Evolutionary conservation across 1,140 invertebrate species (phyloP).

Genomic region (Penaeus indicus): DNA sequence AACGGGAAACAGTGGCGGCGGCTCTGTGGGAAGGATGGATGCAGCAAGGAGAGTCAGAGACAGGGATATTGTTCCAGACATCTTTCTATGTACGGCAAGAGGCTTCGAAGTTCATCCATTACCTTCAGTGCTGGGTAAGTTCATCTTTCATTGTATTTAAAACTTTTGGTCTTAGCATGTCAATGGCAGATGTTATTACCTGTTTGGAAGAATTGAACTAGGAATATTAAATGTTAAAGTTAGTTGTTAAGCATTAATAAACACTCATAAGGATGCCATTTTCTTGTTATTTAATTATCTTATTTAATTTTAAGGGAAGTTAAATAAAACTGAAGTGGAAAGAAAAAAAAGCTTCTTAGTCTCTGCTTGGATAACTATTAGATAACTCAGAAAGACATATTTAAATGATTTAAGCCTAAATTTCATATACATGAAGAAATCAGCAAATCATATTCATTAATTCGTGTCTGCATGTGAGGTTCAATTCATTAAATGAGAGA

Average conservation of each 20-base stretch:
- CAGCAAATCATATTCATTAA: no score
- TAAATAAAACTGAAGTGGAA: no score
- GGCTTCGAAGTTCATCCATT: conserved; percentile 72
- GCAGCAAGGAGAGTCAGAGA: conserved; percentile 97
- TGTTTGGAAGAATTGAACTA: not conserved
- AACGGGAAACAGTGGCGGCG: conserved; percentile 99
- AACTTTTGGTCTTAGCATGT: not conserved
- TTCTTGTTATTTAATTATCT: no score
- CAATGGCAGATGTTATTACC: not conserved
- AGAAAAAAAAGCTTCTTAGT: no score
- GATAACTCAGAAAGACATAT: no score
- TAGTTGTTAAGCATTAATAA: no score
- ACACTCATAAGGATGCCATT: no score
- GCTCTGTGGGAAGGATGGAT: conserved; percentile 93
- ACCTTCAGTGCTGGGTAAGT: conserved; percentile 64
- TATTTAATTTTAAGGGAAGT: no score
- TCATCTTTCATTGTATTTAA: not conserved
- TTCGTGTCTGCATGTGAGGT: not conserved
- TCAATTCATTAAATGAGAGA: not conserved
- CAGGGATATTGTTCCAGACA: conserved; percentile 96
- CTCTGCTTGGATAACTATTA: no score
- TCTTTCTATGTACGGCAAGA: conserved; percentile 87
- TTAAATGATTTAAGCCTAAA: no score
- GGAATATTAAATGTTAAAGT: no score
- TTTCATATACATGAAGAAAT: no score